phyloP scores from a whole-genome alignment of 2,113 vertebrate genomes.

The Lagenorhynchus albirostris region DNA sequence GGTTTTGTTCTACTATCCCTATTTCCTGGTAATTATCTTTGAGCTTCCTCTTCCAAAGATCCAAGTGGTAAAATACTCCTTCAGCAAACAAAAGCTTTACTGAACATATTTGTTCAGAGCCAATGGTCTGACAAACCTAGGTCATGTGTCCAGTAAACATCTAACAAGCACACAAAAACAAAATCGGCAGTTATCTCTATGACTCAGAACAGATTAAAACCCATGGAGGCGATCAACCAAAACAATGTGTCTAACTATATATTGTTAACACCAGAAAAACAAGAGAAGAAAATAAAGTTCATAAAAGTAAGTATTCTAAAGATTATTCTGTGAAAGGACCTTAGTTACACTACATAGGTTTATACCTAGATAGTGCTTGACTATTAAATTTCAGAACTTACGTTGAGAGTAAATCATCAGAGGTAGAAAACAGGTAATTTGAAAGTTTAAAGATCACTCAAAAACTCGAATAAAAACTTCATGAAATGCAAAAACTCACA shows the following conservation, averaged over 20 bases:
- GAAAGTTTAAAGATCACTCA: slow-evolving; percentile 24
- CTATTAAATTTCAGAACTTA: slow-evolving; percentile 35
- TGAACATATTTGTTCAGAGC: slow-evolving; percentile 1
- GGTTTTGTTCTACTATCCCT: slow-evolving; percentile 46
- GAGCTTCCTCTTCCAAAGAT: slow-evolving; percentile 40
- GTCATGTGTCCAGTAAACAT: not conserved
- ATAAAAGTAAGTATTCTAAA: slow-evolving; percentile 3
- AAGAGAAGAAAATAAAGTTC: slow-evolving; percentile 8
- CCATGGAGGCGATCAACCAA: not conserved
- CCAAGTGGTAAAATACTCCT: slow-evolving; percentile 36
- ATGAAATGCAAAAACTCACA: slow-evolving; percentile 81
- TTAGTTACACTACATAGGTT: not conserved
- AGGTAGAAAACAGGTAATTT: slow-evolving; percentile 1
- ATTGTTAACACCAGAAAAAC: slow-evolving; percentile 8
- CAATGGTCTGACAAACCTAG: slow-evolving; percentile 10
- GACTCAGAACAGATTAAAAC: slow-evolving; percentile 28
- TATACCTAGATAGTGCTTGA: not conserved
- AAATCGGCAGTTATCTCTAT: not conserved
- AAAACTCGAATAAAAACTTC: slow-evolving; percentile 25
- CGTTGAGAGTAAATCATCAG: not conserved
- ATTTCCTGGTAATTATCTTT: slow-evolving; percentile 28
- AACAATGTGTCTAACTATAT: not conserved
- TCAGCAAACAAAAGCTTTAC: slow-evolving; percentile 50
- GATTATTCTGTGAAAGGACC: not conserved
- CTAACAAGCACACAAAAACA: slow-evolving; percentile 17